Evolutionary conservation across 2,113 vertebrate species (phyloP), one percentile per base, ranked within the genome.

Genomic region (Archocentrus centrarchus): DNA sequence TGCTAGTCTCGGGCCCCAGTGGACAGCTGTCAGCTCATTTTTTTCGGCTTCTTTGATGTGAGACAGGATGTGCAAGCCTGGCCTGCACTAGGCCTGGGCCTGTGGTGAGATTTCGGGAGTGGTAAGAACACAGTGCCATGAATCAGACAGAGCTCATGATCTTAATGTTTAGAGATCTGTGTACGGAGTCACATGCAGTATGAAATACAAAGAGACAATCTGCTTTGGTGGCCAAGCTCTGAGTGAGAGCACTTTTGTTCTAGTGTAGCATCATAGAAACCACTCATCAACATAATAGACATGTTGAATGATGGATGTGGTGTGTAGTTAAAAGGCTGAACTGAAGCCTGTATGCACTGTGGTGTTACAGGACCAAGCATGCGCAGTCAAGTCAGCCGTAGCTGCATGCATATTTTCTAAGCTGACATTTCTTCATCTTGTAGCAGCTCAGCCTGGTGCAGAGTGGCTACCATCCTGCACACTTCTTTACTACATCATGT

Each of bases 201-300:
- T 17, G 20, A 70, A 88, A 82, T 79, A 68, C 66, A 87, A 77
- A 82, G 77, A 83, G 81, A 85, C 60, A 11, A 17, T 68, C 85
- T 53, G 77, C 91, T 81, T 53, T 80, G 88, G 89, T 91, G 91
- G 91, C 78, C 88, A 7, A 63, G 60, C 83, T 58, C 14, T 60
- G 79, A 84, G 76, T 53, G 91, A 88, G 85, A 80, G 88, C 59
- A 85, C 81, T 78, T 89, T 90, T 90, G 88, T 89, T 90, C 53
- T 41, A 4, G 44, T 30, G 81, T 17, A 80, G 80, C 58, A 44
- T 89, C 83, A 79, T 41, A 53, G 62, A 88, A 90, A 86, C 86
- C 88, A 53, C 90, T 77, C 84, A 32, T 89, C 80, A 77, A 61
- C 84, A 82, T 81, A 77, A 80, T 70, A 73, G 83, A 66, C 62